These are phyloP conservation scores for Xerus inauris DNA, from an alignment of 2,113 vertebrate species.

Conservation along the genomic window DNA sequence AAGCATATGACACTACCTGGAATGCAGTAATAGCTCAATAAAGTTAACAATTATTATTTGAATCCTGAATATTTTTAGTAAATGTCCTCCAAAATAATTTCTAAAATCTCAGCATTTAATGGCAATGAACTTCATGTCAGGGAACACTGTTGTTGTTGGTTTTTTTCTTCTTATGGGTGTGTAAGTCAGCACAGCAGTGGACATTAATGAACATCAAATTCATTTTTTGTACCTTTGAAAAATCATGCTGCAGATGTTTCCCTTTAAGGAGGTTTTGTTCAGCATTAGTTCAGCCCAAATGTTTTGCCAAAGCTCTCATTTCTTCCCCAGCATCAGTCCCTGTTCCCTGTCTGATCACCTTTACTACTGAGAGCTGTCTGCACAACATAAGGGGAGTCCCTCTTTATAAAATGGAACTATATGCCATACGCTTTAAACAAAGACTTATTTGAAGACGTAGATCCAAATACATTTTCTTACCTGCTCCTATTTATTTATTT, in stretches of 20 bases:
- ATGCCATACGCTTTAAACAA: background rate
- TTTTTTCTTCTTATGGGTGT: background rate
- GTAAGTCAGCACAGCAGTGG: background rate
- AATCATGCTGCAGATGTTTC: conserved; percentile 60
- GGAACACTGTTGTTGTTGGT: no score
- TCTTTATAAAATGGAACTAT: background rate
- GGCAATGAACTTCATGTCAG: background rate
- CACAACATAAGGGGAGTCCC: background rate
- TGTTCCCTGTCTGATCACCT: background rate
- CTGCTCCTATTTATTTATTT: background rate
- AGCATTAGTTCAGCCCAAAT: conserved; percentile 4
- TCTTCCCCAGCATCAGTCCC: conserved; percentile 53
- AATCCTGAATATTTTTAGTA: background rate
- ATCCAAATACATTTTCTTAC: background rate
- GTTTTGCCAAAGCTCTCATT: background rate
- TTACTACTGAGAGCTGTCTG: background rate
- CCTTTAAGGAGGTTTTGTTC: conserved; percentile 64
- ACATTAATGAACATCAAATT: conserved; percentile 37
- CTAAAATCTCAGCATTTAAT: background rate
- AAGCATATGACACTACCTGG: background rate
- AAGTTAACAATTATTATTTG: background rate
- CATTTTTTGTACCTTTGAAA: conserved; percentile 54
- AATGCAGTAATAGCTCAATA: background rate
- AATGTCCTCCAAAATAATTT: background rate
- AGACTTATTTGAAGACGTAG: background rate